Conservation (phyloP, 2,888 invertebrate genomes). For the Sinotaia quadrata region DNA sequence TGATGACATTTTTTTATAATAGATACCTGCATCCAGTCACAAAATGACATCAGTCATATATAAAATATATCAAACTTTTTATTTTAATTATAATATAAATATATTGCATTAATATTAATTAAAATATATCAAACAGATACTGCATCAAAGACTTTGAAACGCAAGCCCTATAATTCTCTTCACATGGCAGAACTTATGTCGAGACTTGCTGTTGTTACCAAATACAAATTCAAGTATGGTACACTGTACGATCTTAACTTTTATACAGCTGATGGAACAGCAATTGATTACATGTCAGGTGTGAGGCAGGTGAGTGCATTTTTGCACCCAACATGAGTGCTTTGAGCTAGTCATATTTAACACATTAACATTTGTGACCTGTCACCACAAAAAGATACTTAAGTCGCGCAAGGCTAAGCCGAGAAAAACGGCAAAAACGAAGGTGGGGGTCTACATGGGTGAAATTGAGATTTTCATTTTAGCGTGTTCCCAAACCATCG, state of each 20-base stretch:
- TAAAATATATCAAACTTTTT: too few species aligned
- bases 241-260: slow-evolving; percentile 56
- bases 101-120: too few species aligned
- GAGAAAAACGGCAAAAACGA: too few species aligned
- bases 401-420: too few species aligned
- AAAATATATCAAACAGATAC: slow-evolving; percentile 65
- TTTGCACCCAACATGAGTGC: too few species aligned
- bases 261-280: slow-evolving; percentile 69
- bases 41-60: neutral
- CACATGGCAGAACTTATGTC: slow-evolving; percentile 58
- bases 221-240: slow-evolving; percentile 57
- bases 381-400: too few species aligned
- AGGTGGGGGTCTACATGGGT: too few species aligned
- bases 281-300: slow-evolving; percentile 70
- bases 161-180: slow-evolving; percentile 56
- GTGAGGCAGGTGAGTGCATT: slow-evolving; percentile 63
- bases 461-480: too few species aligned
- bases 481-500: too few species aligned
- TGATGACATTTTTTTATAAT: neutral
- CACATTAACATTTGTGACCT: too few species aligned
- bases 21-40: neutral
- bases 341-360: too few species aligned
- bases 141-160: slow-evolving; percentile 45
- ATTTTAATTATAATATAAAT: too few species aligned
- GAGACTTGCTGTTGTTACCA: slow-evolving; percentile 51